phyloP scores from a whole-genome alignment of 2,113 vertebrate genomes.

The Microcebus tavaratra region DNA sequence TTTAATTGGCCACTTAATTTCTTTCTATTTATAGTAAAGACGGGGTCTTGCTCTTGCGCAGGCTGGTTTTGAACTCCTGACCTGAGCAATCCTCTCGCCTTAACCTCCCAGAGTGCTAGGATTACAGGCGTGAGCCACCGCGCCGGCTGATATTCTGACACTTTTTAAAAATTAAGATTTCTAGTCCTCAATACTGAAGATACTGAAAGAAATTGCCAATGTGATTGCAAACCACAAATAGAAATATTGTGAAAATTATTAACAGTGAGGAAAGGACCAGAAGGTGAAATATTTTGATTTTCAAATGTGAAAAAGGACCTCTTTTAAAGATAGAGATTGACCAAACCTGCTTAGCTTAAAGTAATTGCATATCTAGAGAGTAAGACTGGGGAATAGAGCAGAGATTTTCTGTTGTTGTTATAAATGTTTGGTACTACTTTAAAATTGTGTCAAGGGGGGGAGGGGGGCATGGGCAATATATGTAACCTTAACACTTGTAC shows the following conservation, averaged over 20 bases:
- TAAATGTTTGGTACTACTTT: neutral
- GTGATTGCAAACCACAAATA: neutral
- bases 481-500: no score
- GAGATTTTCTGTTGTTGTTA: neutral
- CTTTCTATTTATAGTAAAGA: no score
- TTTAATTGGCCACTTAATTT: no score
- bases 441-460: no score
- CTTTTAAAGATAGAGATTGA: neutral
- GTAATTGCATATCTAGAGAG: neutral
- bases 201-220: neutral
- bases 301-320: neutral
- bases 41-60: no score
- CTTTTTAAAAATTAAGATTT: neutral
- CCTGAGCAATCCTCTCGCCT: no score
- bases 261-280: neutral
- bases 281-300: neutral
- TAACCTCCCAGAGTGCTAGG: no score
- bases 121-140: no score
- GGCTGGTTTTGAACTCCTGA: no score
- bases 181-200: neutral
- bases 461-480: no score
- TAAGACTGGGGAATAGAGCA: neutral
- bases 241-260: neutral
- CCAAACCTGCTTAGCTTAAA: constrained; percentile 1
- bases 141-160: neutral